Conservation (phyloP, 2,113 vertebrate genomes). For the Strix uralensis region DNA sequence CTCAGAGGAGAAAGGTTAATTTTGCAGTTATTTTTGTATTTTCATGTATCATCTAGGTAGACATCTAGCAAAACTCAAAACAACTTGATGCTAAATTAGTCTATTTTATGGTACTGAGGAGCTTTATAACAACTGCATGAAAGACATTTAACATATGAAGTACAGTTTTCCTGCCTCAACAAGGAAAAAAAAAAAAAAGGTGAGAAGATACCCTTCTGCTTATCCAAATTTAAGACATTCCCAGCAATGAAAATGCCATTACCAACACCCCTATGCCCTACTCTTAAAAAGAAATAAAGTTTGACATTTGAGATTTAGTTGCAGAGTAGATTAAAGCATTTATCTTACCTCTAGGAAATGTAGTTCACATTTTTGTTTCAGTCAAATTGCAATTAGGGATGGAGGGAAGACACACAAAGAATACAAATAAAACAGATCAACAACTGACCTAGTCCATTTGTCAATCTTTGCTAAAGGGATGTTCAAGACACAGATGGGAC, state of each 20-base stretch:
- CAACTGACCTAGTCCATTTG: neutral
- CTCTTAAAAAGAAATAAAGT: neutral
- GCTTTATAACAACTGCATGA: neutral
- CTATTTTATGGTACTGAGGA: neutral
- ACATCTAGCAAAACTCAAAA: neutral
- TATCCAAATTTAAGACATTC: neutral
- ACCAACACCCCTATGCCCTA: neutral
- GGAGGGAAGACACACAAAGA: neutral
- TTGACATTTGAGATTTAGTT: neutral
- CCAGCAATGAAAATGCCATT: conserved; percentile 14
- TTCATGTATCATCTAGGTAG: neutral
- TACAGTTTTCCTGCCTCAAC: neutral
- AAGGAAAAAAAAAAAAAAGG: neutral
- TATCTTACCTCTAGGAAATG: neutral
- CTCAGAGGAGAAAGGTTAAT: conserved; percentile 1
- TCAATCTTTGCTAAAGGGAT: neutral
- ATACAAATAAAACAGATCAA: neutral
- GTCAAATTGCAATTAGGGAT: neutral
- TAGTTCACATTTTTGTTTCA: neutral
- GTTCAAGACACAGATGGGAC: neutral
- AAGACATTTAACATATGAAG: neutral
- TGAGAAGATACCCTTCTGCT: neutral
- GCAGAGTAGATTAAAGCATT: neutral
- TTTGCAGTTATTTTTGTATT: neutral
- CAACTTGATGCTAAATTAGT: neutral